Conservation (phyloP, 2,888 invertebrate species). For the Drosophila longiperda region DNA sequence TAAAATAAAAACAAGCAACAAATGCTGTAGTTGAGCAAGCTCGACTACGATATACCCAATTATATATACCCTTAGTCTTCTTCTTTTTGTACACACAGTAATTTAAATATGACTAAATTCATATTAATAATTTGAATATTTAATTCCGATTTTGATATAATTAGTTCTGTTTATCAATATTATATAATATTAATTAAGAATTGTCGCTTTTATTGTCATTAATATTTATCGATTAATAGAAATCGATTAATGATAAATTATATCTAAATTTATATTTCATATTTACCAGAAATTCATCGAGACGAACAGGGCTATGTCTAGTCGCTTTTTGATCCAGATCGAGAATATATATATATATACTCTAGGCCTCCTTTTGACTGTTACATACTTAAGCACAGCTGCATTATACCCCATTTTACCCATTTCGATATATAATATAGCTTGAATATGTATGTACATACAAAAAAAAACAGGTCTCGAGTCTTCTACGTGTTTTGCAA, state of each 20-base stretch:
- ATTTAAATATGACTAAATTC: background rate
- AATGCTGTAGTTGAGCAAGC: background rate
- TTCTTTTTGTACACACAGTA: background rate
- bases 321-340: background rate
- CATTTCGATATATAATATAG: too few relatives aligned
- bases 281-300: background rate
- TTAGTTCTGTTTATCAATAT: background rate
- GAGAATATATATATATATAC: background rate
- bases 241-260: too few relatives aligned
- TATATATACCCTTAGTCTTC: background rate
- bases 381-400: background rate
- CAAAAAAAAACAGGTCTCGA: constrained; percentile 40
- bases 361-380: background rate
- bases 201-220: background rate
- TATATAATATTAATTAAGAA: background rate
- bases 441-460: background rate
- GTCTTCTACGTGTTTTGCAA: constrained; percentile 30
- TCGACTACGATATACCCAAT: background rate
- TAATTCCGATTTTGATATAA: background rate
- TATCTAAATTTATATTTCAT: background rate
- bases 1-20: background rate
- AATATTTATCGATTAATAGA: too few relatives aligned
- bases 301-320: background rate
- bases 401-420: background rate
- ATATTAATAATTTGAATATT: background rate